These are phyloP conservation scores for Eretmochelys imbricata DNA, from an alignment of 2,113 vertebrate species.

Conservation along the genomic window DNA sequence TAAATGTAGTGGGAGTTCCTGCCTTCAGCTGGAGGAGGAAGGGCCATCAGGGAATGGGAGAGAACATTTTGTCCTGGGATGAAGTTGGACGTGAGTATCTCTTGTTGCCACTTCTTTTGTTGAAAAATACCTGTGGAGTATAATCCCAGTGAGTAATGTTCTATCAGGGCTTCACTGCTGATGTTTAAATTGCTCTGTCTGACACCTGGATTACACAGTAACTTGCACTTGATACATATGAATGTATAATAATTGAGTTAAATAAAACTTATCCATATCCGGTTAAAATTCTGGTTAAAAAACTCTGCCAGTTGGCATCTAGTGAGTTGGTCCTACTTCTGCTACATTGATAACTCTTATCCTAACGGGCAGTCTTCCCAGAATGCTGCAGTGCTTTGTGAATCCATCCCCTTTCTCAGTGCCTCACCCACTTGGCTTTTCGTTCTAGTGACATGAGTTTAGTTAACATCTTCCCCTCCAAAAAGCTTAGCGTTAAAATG, in stretches of 20 bases:
- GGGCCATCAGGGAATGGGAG: neutral
- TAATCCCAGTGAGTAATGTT: neutral
- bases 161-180: neutral
- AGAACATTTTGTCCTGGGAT: neutral
- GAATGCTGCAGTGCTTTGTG: no score
- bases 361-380: neutral
- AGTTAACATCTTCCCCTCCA: no score
- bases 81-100: neutral
- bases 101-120: neutral
- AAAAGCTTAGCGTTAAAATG: no score
- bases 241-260: neutral
- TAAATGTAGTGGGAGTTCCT: neutral
- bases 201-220: neutral
- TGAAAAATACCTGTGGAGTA: neutral
- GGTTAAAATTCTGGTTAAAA: neutral
- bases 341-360: neutral
- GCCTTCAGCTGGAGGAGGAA: neutral
- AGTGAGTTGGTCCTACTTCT: neutral
- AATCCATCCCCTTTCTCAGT: no score
- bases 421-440: no score
- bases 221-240: neutral
- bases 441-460: no score
- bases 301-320: neutral
- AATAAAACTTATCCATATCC: neutral
- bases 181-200: neutral